Percentiles rank a stretch among this genome's conserved stretches.
These are phyloP conservation scores for Meloidogyne chitwoodi DNA, from an alignment of 1,140 invertebrate species.

Conservation along the genomic window DNA sequence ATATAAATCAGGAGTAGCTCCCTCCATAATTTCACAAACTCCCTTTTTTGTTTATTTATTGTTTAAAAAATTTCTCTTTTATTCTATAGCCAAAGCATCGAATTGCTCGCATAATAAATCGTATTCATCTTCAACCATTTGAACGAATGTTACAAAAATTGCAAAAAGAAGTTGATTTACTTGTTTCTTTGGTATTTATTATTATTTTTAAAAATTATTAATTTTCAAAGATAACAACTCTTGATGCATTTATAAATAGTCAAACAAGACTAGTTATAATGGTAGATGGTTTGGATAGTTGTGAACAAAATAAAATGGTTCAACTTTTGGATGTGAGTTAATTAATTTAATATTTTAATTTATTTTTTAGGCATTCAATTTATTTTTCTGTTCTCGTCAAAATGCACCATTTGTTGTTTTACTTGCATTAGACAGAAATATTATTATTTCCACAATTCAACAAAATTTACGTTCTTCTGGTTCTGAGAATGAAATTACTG, in stretches of 20 bases:
- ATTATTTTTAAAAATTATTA: neutral
- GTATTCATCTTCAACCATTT: constrained; percentile 52
- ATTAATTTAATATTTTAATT: neutral
- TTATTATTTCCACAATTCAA: constrained; percentile 57
- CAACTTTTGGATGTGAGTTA: constrained; percentile 73
- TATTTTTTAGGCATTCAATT: constrained; percentile 81
- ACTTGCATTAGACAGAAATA: constrained; percentile 58
- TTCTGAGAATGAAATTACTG: constrained; percentile 69
- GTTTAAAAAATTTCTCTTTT: constrained; percentile 68
- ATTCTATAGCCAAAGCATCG: constrained; percentile 64
- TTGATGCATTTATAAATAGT: constrained; percentile 54
- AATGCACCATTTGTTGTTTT: constrained; percentile 58
- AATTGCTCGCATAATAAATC: constrained; percentile 45
- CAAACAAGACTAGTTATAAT: constrained; percentile 72
- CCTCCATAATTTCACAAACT: neutral
- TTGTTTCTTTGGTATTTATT: constrained; percentile 73
- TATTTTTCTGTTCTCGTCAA: constrained; percentile 69
- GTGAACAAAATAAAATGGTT: constrained; percentile 91
- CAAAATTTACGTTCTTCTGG: constrained; percentile 47
- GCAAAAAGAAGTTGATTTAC: constrained; percentile 77
- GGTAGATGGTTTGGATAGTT: constrained; percentile 92
- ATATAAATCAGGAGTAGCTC: no score
- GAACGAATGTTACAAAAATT: constrained; percentile 66
- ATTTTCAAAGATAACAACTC: constrained; percentile 13
- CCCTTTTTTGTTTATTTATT: neutral